A percentile compares a stretch with the other conserved stretches of the same genome.
Conservation (phyloP, 2,797 vertebrate genomes). For the Leuciscus waleckii region DNA sequence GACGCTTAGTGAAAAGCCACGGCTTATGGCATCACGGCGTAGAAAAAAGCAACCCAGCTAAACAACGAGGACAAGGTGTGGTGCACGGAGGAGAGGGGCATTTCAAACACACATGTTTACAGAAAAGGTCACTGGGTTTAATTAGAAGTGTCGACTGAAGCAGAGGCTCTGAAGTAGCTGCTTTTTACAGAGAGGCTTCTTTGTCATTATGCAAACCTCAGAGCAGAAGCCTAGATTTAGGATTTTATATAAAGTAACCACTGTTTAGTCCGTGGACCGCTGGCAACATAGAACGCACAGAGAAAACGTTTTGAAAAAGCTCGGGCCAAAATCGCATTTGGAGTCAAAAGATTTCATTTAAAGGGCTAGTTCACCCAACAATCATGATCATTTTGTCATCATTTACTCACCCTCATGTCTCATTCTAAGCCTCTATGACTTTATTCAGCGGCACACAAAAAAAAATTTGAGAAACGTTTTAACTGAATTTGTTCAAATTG, state of each 20-base stretch:
- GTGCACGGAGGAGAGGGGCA: slow-evolving; percentile 34
- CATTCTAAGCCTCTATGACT: background rate
- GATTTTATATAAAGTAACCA: slow-evolving; percentile 82
- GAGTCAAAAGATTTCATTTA: background rate
- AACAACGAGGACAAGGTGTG: slow-evolving; percentile 32
- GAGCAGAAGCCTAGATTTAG: slow-evolving; percentile 74
- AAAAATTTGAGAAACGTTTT: background rate
- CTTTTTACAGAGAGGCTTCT: slow-evolving; percentile 72
- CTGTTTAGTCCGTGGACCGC: slow-evolving; percentile 77
- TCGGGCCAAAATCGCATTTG: background rate
- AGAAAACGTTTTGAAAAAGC: slow-evolving; percentile 23
- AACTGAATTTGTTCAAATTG: background rate
- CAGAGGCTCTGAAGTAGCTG: slow-evolving; percentile 68
- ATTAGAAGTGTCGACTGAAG: slow-evolving; percentile 73
- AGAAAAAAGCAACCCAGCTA: background rate
- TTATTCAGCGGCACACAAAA: background rate
- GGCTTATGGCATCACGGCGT: background rate
- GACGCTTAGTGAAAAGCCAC: slow-evolving; percentile 14
- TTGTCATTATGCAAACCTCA: slow-evolving; percentile 78
- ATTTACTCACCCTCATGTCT: background rate
- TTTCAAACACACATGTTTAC: slow-evolving; percentile 52
- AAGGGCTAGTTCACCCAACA: background rate
- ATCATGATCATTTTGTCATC: background rate
- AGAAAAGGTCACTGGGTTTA: slow-evolving; percentile 77
- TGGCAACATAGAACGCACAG: slow-evolving; percentile 62